Conservation (phyloP, 2,888 invertebrate species). For the Yponomeuta malinellus region DNA sequence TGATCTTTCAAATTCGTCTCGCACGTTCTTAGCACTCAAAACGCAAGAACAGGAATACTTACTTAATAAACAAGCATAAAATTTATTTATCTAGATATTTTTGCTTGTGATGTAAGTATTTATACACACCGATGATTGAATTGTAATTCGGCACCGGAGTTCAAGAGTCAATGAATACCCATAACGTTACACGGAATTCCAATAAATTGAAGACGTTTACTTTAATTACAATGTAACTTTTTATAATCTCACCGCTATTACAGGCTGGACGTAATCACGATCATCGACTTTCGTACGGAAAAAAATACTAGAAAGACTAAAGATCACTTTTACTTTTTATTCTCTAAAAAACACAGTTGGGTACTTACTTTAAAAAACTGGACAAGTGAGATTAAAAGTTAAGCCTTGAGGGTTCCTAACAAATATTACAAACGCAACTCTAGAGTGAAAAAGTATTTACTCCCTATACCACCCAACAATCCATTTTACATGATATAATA, state of each 20-base stretch:
- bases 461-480: no score
- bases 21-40: no score
- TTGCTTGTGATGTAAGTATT: background rate
- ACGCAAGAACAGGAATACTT: no score
- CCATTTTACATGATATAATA: no score
- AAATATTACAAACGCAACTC: no score
- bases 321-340: background rate
- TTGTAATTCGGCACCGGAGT: background rate
- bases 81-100: background rate
- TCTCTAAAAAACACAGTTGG: background rate
- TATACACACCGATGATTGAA: background rate
- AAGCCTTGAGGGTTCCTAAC: no score
- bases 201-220: background rate
- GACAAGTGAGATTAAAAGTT: no score
- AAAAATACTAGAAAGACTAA: background rate
- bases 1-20: no score
- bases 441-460: no score
- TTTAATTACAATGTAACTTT: background rate
- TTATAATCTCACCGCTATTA: background rate
- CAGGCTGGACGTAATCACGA: background rate
- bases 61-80: no score
- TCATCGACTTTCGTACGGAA: background rate
- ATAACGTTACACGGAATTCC: conserved; percentile 1
- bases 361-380: no score
- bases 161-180: background rate